Percentiles rank a stretch among this genome's conserved stretches.
Evolutionary conservation across 2,113 vertebrate species (phyloP).

Genomic region (Heterotilapia buettikoferi): DNA sequence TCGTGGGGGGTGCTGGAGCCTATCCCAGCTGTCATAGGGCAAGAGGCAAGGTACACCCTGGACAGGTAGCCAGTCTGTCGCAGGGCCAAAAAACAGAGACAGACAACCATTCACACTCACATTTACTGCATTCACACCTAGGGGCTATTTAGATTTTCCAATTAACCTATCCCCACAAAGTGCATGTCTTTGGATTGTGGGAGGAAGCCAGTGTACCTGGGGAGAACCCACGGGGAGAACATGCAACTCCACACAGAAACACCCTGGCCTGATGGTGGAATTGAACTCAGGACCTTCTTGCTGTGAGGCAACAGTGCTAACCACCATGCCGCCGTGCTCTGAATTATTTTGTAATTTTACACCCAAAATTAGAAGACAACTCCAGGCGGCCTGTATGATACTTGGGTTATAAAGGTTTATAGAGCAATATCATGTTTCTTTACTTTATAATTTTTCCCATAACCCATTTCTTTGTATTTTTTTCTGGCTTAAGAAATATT

Average conservation of each 20-base stretch:
- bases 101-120: background rate
- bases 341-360: background rate
- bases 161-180: background rate
- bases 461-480: slow-evolving; percentile 60
- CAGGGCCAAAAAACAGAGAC: background rate
- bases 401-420: background rate
- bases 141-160: background rate
- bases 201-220: background rate
- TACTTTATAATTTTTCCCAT: background rate
- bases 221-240: background rate
- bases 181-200: background rate
- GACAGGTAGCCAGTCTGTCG: background rate
- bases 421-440: background rate
- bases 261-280: background rate
- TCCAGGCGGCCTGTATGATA: background rate
- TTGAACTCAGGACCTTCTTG: background rate
- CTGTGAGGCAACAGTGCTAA: background rate
- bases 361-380: background rate
- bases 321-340: background rate
- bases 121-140: background rate
- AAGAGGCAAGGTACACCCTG: background rate
- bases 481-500: slow-evolving; percentile 69
- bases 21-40: background rate
- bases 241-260: background rate
- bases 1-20: background rate